These are phyloP conservation scores for Maccullochella peelii DNA, from an alignment of 2,113 vertebrate species.

Conservation along the genomic window DNA sequence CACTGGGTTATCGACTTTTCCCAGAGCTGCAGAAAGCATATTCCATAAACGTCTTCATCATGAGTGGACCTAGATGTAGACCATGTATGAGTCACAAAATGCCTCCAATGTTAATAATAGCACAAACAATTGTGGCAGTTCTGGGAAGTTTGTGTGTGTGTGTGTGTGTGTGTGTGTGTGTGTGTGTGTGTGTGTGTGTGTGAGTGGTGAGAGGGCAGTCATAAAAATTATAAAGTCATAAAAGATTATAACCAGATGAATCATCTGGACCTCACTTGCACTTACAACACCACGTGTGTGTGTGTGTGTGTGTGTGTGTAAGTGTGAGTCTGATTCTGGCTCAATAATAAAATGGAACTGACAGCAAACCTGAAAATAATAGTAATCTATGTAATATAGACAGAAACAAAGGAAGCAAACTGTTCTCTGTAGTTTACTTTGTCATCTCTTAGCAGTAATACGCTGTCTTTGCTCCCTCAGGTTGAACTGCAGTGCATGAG, in stretches of 20 bases:
- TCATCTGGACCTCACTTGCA: neutral
- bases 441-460: constrained; percentile 3
- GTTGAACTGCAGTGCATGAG: constrained; percentile 33
- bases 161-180: neutral
- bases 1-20: constrained; percentile 47
- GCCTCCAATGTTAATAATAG: constrained; percentile 3
- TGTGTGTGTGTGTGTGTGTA: neutral
- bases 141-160: constrained; percentile 29
- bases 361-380: neutral
- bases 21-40: constrained; percentile 21
- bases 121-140: constrained; percentile 3
- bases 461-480: neutral
- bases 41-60: constrained; percentile 38
- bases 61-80: constrained; percentile 1
- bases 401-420: neutral
- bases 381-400: neutral
- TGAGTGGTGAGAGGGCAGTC: neutral
- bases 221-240: constrained; percentile 22
- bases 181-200: neutral
- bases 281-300: too few relatives aligned
- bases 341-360: neutral
- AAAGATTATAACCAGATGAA: constrained; percentile 20
- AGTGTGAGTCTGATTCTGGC: neutral
- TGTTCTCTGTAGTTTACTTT: constrained; percentile 8
- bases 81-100: constrained; percentile 40